Evolutionary conservation across 2,888 invertebrate species (phyloP), one percentile per base, ranked within the genome.

Genomic region (Tortrix viridana): DNA sequence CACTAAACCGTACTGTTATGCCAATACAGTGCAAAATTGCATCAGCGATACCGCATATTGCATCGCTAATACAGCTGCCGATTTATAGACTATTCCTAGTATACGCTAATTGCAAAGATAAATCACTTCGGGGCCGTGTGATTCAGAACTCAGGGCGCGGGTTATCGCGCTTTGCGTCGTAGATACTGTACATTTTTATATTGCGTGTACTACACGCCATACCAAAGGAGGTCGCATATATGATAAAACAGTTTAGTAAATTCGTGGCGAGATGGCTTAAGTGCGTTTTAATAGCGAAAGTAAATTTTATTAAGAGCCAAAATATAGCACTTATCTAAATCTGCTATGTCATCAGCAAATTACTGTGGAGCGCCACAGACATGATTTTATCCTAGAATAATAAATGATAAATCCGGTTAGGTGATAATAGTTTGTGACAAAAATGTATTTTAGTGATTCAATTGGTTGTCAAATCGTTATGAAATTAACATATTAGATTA

Each of bases 131-230:
- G 71, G 76, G 75, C 77, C 78, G 79, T 77, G 81, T 76, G 82
- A 83, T 82, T 80, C 79, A 81, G 73, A 74, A 69, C 71, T 61
- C 63, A 69, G 67, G 74, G 69, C 73, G 67, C 53, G 71, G 87
- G 86, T 85, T 88, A 89, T 89, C 88, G 69, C 48, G 67, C 70
- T 78, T 72, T 83, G 77, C 83, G 84, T 72, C 77, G 80, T 74
- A 71, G 71, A 73, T 65, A 70, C 69, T 68, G 66, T 66, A 73
- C 58, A 32, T 60, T 47, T 72, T 69, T 65, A 69, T 66, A 70
- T 63, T 65, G 47, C 67, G 44, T 65, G 50, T 52, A 66, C 47
- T 60, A 48, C 67, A 63, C 65, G 38, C 57, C 20, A 41, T 65
- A 23, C 49, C n/a, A 46, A 53, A 63, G 20, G 53, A 58, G 57